A percentile compares a stretch with the other conserved stretches of the same genome.
Conservation (phyloP, 2,113 vertebrate genomes). For the Orcinus orca region DNA sequence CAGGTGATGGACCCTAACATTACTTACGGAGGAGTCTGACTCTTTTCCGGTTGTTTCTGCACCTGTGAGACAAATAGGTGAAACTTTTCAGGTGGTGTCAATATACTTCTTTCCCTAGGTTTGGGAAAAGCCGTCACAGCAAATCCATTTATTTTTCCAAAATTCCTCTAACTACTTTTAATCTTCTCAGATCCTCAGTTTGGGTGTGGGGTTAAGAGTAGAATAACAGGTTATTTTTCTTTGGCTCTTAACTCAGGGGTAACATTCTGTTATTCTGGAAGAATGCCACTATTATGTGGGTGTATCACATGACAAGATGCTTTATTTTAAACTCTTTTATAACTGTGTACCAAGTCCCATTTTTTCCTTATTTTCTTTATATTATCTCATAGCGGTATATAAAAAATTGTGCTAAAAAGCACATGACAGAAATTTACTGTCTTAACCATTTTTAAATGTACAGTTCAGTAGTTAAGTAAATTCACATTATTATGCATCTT, state of each 20-base stretch:
- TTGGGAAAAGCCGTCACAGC: neutral
- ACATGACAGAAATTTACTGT: neutral
- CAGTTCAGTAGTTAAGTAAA: neutral
- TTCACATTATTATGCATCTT: neutral
- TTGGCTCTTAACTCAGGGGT: neutral
- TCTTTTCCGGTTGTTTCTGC: neutral
- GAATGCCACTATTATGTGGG: slow-evolving; percentile 39
- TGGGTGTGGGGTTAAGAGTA: neutral
- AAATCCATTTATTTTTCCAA: neutral
- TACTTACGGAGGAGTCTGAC: neutral
- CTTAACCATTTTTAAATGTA: slow-evolving; percentile 1
- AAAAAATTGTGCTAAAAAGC: neutral
- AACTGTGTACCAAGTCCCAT: neutral
- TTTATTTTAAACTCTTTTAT: slow-evolving; percentile 1
- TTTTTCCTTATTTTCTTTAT: slow-evolving; percentile 22
- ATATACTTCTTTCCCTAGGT: neutral
- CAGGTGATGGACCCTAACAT: neutral
- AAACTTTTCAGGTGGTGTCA: neutral
- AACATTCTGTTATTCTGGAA: slow-evolving; percentile 29
- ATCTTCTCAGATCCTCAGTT: slow-evolving; percentile 7
- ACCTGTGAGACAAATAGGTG: neutral
- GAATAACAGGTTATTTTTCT: slow-evolving; percentile 22
- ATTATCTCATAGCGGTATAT: neutral
- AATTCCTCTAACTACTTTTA: neutral
- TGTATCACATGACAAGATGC: neutral